A percentile compares a stretch with the other conserved stretches of the same genome.
Evolutionary conservation across 2,888 invertebrate species (phyloP).

Genomic region (Acrobasis repandana): DNA sequence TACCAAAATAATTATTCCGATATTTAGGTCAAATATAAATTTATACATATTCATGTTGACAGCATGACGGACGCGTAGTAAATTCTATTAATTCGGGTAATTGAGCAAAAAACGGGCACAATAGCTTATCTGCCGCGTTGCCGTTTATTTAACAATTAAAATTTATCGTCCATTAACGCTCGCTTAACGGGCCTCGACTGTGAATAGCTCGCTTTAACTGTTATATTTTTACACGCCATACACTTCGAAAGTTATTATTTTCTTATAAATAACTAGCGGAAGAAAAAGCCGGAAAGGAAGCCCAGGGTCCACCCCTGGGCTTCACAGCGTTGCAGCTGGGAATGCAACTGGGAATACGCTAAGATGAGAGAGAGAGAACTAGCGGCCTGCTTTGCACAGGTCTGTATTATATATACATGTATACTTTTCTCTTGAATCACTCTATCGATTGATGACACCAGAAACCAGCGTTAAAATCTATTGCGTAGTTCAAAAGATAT

Average conservation of each 20-base stretch:
- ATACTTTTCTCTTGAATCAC: too few species aligned
- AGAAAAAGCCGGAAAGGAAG: too few species aligned
- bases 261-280: too few species aligned
- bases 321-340: too few species aligned
- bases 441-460: too few species aligned
- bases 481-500: too few species aligned
- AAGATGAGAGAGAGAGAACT: too few species aligned
- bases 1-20: not conserved
- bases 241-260: not conserved
- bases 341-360: too few species aligned
- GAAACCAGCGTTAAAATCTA: too few species aligned
- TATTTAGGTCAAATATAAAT: not conserved
- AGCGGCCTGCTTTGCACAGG: too few species aligned
- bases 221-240: not conserved
- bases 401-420: too few species aligned
- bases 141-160: constrained; percentile 34
- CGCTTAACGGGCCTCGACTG: not conserved
- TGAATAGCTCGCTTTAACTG: constrained; percentile 1
- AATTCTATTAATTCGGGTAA: constrained; percentile 40
- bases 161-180: constrained; percentile 18
- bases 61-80: constrained; percentile 31
- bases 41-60: constrained; percentile 8
- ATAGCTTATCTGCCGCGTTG: constrained; percentile 38
- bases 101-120: constrained; percentile 42
- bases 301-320: too few species aligned